These are phyloP conservation scores for Trichonephila clavipes DNA, from an alignment of 1,140 invertebrate genomes.

Conservation along the genomic window DNA sequence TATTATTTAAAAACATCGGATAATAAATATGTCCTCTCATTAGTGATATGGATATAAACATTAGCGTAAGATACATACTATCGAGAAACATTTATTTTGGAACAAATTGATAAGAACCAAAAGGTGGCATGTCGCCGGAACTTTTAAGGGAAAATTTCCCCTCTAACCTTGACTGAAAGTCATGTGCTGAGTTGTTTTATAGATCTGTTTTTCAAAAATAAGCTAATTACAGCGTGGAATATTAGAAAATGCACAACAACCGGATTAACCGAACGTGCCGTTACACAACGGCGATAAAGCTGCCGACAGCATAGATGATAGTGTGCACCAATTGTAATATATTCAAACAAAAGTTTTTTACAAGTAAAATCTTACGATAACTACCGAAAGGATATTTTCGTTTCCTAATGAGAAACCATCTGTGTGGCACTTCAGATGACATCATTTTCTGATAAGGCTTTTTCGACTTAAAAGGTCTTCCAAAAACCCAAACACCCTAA, in stretches of 20 bases:
- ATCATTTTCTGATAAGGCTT: not conserved
- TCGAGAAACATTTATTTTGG: not conserved
- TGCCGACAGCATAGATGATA: not conserved
- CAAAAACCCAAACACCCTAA: not conserved
- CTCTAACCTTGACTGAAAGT: not conserved
- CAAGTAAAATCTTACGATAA: not conserved
- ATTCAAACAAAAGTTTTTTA: not conserved
- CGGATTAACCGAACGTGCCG: not conserved
- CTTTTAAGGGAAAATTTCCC: not conserved
- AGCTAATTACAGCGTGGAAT: not conserved
- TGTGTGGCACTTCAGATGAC: not conserved
- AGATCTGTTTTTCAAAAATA: not conserved
- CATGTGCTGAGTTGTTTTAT: not conserved
- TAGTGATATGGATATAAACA: not conserved
- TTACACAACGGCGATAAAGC: not conserved
- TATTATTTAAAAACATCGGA: not conserved
- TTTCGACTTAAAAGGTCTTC: constrained; percentile 3
- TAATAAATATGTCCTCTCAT: not conserved
- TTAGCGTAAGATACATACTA: not conserved
- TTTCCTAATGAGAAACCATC: not conserved
- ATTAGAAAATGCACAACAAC: not conserved
- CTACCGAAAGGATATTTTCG: not conserved
- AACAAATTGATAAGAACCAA: not conserved
- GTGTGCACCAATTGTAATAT: not conserved
- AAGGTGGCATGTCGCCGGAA: not conserved